These are phyloP conservation scores for Papilio polytes DNA, from an alignment of 1,140 invertebrate species.

Conservation along the genomic window DNA sequence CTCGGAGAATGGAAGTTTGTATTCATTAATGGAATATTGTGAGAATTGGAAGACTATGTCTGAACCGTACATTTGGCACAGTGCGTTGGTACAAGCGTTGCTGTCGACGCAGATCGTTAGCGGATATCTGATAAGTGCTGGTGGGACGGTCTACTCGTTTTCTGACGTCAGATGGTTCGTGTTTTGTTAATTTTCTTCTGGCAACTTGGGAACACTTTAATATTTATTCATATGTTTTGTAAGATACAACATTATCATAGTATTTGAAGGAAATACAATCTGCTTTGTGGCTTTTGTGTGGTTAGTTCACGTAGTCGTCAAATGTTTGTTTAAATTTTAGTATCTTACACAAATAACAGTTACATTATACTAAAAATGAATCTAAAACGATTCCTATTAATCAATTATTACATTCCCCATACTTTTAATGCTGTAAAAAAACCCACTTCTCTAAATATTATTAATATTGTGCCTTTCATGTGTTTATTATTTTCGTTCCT, in stretches of 20 bases:
- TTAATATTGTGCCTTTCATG: neutral
- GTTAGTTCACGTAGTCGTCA: neutral
- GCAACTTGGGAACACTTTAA: neutral
- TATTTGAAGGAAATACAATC: neutral
- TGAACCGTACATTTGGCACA: constrained; percentile 73
- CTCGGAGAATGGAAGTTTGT: constrained; percentile 53
- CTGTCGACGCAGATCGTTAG: constrained; percentile 69
- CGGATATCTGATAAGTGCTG: constrained; percentile 71
- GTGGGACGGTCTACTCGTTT: constrained; percentile 70
- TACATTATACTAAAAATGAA: too few relatives aligned
- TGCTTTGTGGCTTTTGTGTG: constrained; percentile 1
- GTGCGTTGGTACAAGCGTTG: constrained; percentile 69
- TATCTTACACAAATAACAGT: too few relatives aligned
- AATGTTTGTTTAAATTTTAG: too few relatives aligned
- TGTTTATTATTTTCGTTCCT: neutral
- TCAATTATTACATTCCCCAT: too few relatives aligned
- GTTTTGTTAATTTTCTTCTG: constrained; percentile 37
- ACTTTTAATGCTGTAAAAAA: too few relatives aligned
- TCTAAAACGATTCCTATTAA: too few relatives aligned
- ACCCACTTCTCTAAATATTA: neutral
- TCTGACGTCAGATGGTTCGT: constrained; percentile 76
- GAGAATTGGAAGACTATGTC: constrained; percentile 66
- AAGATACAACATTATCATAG: neutral
- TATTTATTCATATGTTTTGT: neutral
- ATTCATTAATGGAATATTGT: constrained; percentile 59